Conservation (phyloP, 2,797 vertebrate species). For the Myripristis murdjan region DNA sequence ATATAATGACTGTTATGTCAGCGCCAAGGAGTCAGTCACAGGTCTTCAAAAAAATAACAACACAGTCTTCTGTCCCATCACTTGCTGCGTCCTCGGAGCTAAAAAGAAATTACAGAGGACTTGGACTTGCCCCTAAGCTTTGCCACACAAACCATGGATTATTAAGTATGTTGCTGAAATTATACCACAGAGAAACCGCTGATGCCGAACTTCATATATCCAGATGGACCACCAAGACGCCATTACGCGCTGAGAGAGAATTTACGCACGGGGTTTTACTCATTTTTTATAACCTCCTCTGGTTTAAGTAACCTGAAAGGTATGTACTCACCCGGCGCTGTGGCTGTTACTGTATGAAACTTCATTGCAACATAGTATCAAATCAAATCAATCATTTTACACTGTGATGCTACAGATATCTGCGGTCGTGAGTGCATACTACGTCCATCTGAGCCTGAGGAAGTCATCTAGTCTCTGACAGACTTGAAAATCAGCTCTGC, state of each 20-base stretch:
- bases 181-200: slow-evolving; percentile 47
- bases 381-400: not conserved
- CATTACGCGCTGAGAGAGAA: slow-evolving; percentile 56
- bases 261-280: slow-evolving; percentile 17
- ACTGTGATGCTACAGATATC: no score
- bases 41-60: not conserved
- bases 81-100: not conserved
- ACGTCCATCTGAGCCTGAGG: not conserved
- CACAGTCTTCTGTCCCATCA: not conserved
- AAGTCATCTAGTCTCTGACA: not conserved
- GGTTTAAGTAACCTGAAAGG: slow-evolving; percentile 33
- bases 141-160: slow-evolving; percentile 14
- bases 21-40: slow-evolving; percentile 21
- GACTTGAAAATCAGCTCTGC: no score
- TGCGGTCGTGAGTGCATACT: not conserved
- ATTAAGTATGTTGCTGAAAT: slow-evolving; percentile 48
- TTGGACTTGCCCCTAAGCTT: not conserved
- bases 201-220: slow-evolving; percentile 44
- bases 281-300: slow-evolving; percentile 32
- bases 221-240: slow-evolving; percentile 72
- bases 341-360: slow-evolving; percentile 37
- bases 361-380: slow-evolving; percentile 13
- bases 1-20: slow-evolving; percentile 45
- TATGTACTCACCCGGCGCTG: slow-evolving; percentile 15
- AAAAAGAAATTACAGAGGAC: slow-evolving; percentile 2